These are phyloP conservation scores for Cirrhinus molitorella DNA, from an alignment of 2,797 vertebrate species.

Conservation along the genomic window DNA sequence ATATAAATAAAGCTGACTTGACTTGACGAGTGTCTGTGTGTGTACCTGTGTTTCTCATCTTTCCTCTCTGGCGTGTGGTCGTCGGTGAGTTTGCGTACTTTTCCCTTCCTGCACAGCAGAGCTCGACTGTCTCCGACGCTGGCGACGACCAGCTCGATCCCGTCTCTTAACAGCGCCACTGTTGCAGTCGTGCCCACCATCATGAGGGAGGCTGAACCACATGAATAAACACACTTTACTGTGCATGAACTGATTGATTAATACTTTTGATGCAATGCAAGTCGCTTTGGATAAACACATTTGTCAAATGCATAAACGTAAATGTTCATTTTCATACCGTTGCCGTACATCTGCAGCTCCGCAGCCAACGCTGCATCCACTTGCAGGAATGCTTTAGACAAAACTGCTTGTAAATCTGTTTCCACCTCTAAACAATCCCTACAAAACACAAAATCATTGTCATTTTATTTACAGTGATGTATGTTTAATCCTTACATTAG, in stretches of 20 bases:
- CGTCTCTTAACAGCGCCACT: constrained; percentile 93
- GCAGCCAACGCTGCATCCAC: constrained; percentile 88
- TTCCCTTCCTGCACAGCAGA: constrained; percentile 93
- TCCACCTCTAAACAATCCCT: constrained; percentile 89
- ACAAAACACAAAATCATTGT: constrained; percentile 60
- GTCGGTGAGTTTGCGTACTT: constrained; percentile 89
- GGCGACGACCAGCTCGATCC: constrained; percentile 94
- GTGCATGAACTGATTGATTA: not conserved
- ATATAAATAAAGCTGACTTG: too few relatives aligned
- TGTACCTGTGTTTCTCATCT: constrained; percentile 95
- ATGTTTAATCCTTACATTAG: not conserved
- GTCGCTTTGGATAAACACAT: not conserved
- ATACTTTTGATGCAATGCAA: not conserved
- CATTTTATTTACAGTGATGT: not conserved
- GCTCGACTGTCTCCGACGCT: constrained; percentile 97
- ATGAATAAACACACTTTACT: not conserved
- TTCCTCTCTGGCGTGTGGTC: constrained; percentile 97
- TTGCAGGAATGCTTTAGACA: constrained; percentile 92
- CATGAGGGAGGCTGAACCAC: constrained; percentile 77
- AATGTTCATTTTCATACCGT: constrained; percentile 15
- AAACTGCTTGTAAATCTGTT: constrained; percentile 87
- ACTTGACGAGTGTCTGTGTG: too few relatives aligned
- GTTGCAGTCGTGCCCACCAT: constrained; percentile 93
- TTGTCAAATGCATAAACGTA: not conserved
- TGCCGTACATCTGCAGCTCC: constrained; percentile 80